Percentiles rank a stretch among this genome's conserved stretches.
Evolutionary conservation across 2,888 invertebrate species (phyloP).

Genomic region (Drosophila dives): DNA sequence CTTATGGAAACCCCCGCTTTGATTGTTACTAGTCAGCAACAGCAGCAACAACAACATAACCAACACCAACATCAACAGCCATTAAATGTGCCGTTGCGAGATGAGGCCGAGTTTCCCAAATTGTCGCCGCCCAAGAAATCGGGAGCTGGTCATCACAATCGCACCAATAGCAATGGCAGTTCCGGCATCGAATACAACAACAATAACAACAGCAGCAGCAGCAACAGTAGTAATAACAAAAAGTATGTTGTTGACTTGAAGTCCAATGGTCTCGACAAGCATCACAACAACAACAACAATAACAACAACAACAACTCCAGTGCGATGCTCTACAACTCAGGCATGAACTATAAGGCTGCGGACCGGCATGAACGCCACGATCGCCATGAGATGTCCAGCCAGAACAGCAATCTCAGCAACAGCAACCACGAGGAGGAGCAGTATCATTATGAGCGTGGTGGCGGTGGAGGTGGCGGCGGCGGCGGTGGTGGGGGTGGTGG

Average conservation of each 20-base stretch:
- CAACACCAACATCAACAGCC: constrained; percentile 71
- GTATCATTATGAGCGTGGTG: constrained; percentile 77
- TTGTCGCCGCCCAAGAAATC: constrained; percentile 84
- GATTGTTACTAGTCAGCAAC: constrained; percentile 84
- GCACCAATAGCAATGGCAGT: constrained; percentile 74
- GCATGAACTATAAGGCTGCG: constrained; percentile 79
- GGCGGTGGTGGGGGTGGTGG: constrained; percentile 56
- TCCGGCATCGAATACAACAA: constrained; percentile 66
- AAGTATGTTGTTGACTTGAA: constrained; percentile 67
- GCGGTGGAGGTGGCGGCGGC: constrained; percentile 57
- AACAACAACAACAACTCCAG: constrained; percentile 48
- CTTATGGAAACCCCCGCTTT: constrained; percentile 83
- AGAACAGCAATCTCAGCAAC: constrained; percentile 77
- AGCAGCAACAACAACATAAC: constrained; percentile 63
- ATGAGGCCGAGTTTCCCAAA: constrained; percentile 85
- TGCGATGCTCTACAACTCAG: constrained; percentile 74
- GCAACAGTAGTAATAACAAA: constrained; percentile 56
- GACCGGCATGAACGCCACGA: constrained; percentile 73
- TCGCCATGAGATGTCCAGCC: constrained; percentile 75
- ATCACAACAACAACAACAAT: constrained; percentile 54
- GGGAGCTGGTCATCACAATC: constrained; percentile 62
- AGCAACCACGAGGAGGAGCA: constrained; percentile 82
- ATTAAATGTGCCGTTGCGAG: constrained; percentile 77
- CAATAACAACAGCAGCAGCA: constrained; percentile 44
- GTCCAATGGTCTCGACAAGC: constrained; percentile 66